Conservation (phyloP, 2,113 vertebrate species). For the Origma solitaria region DNA sequence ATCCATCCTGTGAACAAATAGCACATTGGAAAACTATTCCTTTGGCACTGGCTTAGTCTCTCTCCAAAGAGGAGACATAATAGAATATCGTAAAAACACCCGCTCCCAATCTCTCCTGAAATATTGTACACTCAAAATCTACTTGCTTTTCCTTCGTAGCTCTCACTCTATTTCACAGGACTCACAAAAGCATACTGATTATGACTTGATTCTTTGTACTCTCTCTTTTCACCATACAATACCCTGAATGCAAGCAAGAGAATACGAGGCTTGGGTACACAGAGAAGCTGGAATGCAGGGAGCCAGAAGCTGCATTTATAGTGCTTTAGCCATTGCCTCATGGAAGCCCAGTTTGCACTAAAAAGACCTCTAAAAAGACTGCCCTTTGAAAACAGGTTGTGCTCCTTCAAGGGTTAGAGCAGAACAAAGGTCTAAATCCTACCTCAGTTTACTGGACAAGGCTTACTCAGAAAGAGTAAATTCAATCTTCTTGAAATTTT, state of each 20-base stretch:
- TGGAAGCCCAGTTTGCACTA: neutral
- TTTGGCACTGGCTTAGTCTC: neutral
- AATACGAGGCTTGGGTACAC: neutral
- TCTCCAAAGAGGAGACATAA: slow-evolving; percentile 42
- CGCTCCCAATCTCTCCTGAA: slow-evolving; percentile 32
- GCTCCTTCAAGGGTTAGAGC: neutral
- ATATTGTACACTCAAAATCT: slow-evolving; percentile 15
- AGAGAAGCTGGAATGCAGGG: neutral
- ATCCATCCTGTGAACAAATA: slow-evolving; percentile 54
- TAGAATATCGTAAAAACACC: neutral
- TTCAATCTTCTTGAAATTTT: neutral
- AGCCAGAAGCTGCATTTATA: neutral
- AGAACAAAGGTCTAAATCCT: neutral
- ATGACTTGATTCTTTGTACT: slow-evolving; percentile 12
- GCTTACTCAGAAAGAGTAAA: neutral
- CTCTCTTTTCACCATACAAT: neutral
- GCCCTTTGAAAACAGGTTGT: neutral
- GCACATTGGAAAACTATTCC: slow-evolving; percentile 2
- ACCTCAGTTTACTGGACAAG: neutral
- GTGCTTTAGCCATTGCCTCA: neutral
- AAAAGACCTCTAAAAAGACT: neutral
- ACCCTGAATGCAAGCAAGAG: neutral
- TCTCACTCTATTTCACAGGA: neutral
- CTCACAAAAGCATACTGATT: slow-evolving; percentile 38
- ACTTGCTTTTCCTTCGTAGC: slow-evolving; percentile 1